Evolutionary conservation across 2,797 vertebrate species (phyloP), one percentile per base, ranked within the genome.

Genomic region (Scomberomorus guttatus): DNA sequence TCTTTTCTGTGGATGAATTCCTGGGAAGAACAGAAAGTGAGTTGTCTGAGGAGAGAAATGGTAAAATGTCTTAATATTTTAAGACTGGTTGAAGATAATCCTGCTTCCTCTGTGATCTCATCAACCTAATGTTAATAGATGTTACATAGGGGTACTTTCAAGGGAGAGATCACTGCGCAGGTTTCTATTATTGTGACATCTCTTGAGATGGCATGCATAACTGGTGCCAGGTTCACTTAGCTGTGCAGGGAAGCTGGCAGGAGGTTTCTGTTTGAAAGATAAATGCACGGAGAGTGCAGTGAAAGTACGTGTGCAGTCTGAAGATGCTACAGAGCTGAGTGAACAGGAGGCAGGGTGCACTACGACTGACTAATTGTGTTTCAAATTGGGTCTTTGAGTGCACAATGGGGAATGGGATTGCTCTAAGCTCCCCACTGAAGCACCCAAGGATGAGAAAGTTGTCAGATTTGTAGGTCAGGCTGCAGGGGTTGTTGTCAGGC

Each of bases 391-490:
- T 94, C 94, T 95, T 93, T 89, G 85, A 91, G 86, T 22, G 82
- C 93, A 93, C 93, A 87, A 79, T 89, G 79, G 93, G 95, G 92
- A 94, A 90, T 90, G 83, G 87, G 94, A 91, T 90, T 90, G 85
- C 91, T 94, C 88, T 83, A 87, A 93, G 91, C 90, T 92, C 91
- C 93, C 93, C 82, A 72, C 89, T 85, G 90, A 90, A 90, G 90
- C 87, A 90, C 89, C 88, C 79, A 86, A 90, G 90, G 90, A 94
- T 93, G 93, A 95, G 92, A 93, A 93, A 93, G 90, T 94, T 94
- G 93, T 95, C 92, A 93, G 91, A 95, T 95, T 96, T 96, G 93
- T 95, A 95, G 95, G 95, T 95, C 95, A 95, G 88, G 87, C 93
- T 93, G 90, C 84, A 91, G 90, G 90, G 92, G 90, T 93, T 95